phyloP scores from a whole-genome alignment of 2,113 vertebrate species.

The Lepus europaeus region DNA sequence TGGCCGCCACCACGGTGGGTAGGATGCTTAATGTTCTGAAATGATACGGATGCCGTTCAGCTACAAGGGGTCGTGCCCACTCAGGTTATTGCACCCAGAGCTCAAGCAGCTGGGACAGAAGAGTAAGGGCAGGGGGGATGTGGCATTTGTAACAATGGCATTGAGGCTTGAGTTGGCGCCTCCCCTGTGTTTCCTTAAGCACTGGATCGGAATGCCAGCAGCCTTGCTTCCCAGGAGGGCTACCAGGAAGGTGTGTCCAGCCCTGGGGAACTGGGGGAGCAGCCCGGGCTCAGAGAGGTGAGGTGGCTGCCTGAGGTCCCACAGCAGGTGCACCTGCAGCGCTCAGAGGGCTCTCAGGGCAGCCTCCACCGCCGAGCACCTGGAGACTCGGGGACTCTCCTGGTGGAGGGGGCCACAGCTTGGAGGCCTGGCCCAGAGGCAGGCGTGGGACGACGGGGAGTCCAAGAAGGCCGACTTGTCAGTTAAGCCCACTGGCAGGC shows the following conservation, averaged over 20 bases:
- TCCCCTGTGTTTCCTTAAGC: background rate
- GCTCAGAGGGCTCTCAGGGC: background rate
- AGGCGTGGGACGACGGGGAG: background rate
- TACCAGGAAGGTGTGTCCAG: background rate
- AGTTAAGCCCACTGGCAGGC: background rate
- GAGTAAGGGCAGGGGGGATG: background rate
- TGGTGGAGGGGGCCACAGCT: background rate
- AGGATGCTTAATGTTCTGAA: background rate
- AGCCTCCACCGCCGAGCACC: background rate
- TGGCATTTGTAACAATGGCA: background rate
- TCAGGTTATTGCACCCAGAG: background rate
- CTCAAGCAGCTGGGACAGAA: background rate
- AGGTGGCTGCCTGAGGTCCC: conserved; percentile 30
- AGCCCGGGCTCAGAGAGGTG: conserved; percentile 4
- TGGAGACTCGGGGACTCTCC: background rate
- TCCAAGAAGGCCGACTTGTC: background rate
- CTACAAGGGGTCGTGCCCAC: background rate
- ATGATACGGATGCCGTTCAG: background rate
- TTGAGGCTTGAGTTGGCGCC: background rate
- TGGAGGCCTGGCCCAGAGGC: background rate
- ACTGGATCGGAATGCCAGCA: background rate
- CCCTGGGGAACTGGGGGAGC: background rate
- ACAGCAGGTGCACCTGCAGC: background rate
- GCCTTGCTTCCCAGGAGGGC: background rate
- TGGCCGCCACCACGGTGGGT: background rate